Base-by-base conservation (phyloP, 2,113 vertebrate species). In the Oceanodroma tethys region DNA sequence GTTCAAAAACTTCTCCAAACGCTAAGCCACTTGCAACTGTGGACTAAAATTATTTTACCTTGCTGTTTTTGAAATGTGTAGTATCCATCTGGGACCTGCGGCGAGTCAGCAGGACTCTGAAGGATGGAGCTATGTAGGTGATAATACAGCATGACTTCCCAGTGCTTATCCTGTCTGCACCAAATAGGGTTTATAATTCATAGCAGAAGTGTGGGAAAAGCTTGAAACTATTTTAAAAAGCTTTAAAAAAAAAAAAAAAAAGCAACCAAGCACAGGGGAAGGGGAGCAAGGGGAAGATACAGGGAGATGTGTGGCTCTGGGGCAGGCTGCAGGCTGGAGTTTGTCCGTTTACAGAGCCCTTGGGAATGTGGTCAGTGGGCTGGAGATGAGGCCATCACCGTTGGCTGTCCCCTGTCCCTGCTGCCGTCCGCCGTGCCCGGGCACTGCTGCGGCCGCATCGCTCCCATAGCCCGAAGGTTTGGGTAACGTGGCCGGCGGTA, bases 361-460 rank as follows among this genome's bases (percentile, higher is more conserved):
- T 16, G 40, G 20, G 53, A 62, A 8, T 10, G 80, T 36, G 42
- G 42, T 72, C 66, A 12, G 48, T 15, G 29, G 42, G 56, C 40
- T 62, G n/a, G n/a, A 17, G 56, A 21, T 14, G 22, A 50, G 43
- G 25, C 43, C 52, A 3, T 30, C 30, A 25, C n/a, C 5, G 2
- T 12, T 18, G 63, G 38, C 38, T 45, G 45, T n/a, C n/a, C n/a
- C 27, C 32, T 38, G 65, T 45, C 32, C 43, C 19, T 13, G 2
- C 62, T 42, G 30, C 52, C 2, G 3, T 52, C 30, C 36, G 32
- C 17, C 3, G 2, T 58, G 19, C n/a, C n/a, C 2, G 1, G 25
- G 52, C 19, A 29, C 43, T 40, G 59, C 38, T 8, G 5, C 1
- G 1, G 22, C 66, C 1, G 36, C 19, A 11, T 38, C 8, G 5